Percentiles rank a stretch among this genome's conserved stretches.
Evolutionary conservation across 2,888 invertebrate genomes (phyloP).

Genomic region (Drosophila colorata): DNA sequence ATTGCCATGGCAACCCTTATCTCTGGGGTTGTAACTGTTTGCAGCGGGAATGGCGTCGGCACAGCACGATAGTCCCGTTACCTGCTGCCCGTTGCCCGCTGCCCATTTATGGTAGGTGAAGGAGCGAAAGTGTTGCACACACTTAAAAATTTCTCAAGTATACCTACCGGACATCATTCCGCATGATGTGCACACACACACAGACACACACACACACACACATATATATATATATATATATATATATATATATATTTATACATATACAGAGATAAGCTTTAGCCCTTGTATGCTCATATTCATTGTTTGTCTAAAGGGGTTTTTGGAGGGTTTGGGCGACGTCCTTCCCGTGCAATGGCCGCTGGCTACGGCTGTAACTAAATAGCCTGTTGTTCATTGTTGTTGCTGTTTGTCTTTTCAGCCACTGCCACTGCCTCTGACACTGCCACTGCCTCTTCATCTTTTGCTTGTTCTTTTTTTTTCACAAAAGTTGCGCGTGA

Average conservation of each 20-base stretch:
- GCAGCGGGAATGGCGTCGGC: constrained; percentile 41
- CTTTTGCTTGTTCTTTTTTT: constrained; percentile 43
- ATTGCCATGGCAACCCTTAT: constrained; percentile 6
- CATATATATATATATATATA: no score
- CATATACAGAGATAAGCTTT: constrained; percentile 6
- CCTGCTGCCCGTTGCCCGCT: constrained; percentile 6
- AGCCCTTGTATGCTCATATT: constrained; percentile 39
- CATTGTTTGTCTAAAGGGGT: constrained; percentile 56
- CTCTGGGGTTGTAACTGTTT: constrained; percentile 20
- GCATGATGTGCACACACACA: constrained; percentile 33
- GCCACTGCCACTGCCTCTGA: constrained; percentile 37
- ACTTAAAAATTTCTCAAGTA: constrained; percentile 77
- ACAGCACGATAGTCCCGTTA: constrained; percentile 7
- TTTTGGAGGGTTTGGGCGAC: constrained; percentile 16
- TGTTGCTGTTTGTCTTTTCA: constrained; percentile 55
- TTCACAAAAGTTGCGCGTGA: constrained; percentile 55
- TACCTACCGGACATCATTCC: constrained; percentile 74
- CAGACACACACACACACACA: constrained; percentile 1
- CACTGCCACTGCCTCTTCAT: not conserved
- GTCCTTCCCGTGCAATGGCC: constrained; percentile 67
- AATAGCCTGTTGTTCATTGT: constrained; percentile 56
- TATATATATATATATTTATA: not conserved
- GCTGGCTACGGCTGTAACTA: constrained; percentile 61
- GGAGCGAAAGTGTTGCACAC: constrained; percentile 66
- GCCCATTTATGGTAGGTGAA: constrained; percentile 25